Percentiles rank a stretch among this genome's conserved stretches.
Conservation (phyloP, 2,888 invertebrate species). For the Mimas tiliae region DNA sequence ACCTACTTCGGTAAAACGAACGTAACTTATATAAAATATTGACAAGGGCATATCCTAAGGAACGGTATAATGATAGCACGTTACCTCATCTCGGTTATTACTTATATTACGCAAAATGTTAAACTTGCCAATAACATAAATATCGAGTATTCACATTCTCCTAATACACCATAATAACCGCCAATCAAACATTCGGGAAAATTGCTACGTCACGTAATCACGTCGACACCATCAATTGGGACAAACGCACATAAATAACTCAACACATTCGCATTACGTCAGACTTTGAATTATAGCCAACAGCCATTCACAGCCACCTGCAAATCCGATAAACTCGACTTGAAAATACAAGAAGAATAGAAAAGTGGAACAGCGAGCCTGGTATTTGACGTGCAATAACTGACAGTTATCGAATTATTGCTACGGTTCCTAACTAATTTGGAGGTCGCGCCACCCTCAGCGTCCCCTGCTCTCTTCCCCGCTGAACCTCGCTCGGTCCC, state of each 20-base stretch:
- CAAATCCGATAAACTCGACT: slow-evolving; percentile 25
- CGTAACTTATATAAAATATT: too few species aligned
- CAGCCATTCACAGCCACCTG: background rate
- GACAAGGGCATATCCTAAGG: too few species aligned
- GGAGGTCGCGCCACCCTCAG: slow-evolving; percentile 45
- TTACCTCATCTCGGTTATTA: too few species aligned
- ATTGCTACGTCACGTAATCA: slow-evolving; percentile 1
- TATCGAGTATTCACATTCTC: background rate
- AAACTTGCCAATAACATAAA: background rate
- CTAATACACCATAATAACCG: background rate
- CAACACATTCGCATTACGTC: background rate
- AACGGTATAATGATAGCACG: too few species aligned
- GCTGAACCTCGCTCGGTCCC: slow-evolving; percentile 23
- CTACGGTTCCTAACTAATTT: slow-evolving; percentile 66
- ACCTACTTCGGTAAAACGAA: too few species aligned
- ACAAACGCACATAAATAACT: background rate
- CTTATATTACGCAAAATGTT: background rate
- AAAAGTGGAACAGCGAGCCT: slow-evolving; percentile 17
- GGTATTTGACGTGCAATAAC: slow-evolving; percentile 45
- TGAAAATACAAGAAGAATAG: slow-evolving; percentile 27
- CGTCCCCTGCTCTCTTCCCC: slow-evolving; percentile 39
- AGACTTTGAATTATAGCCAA: background rate
- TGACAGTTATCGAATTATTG: slow-evolving; percentile 60
- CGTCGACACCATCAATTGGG: background rate
- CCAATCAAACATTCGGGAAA: background rate